phyloP scores from a whole-genome alignment of 2,113 vertebrate species.

The Coptodon bakossiorum region DNA sequence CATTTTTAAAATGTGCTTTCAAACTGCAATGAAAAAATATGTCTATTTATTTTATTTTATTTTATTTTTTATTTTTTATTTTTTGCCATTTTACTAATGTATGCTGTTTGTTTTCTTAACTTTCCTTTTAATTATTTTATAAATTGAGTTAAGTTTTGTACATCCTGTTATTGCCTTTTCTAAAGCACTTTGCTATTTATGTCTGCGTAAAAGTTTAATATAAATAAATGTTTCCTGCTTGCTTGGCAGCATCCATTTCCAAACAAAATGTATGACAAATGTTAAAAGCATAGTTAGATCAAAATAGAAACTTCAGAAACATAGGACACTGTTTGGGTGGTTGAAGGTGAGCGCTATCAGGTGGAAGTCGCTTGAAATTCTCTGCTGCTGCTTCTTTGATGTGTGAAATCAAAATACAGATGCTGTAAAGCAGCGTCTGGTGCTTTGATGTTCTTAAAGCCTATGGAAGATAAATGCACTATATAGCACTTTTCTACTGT shows the following conservation, averaged over 20 bases:
- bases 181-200: background rate
- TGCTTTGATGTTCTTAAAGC: background rate
- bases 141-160: background rate
- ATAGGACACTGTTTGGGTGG: background rate
- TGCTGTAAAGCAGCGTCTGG: background rate
- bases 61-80: fast-evolving
- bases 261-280: background rate
- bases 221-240: background rate
- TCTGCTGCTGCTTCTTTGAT: background rate
- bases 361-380: background rate
- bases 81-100: background rate
- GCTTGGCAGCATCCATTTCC: background rate
- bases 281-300: background rate
- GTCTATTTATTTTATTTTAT: background rate
- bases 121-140: background rate
- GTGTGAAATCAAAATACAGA: background rate
- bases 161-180: background rate
- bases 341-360: background rate
- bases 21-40: background rate
- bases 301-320: background rate
- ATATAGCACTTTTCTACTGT: background rate
- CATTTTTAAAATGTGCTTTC: background rate
- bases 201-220: background rate
- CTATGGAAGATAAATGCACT: background rate
- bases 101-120: background rate